Percentiles rank a stretch among this genome's conserved stretches.
Conservation (phyloP, 1,140 invertebrate genomes). For the Solen grandis region DNA sequence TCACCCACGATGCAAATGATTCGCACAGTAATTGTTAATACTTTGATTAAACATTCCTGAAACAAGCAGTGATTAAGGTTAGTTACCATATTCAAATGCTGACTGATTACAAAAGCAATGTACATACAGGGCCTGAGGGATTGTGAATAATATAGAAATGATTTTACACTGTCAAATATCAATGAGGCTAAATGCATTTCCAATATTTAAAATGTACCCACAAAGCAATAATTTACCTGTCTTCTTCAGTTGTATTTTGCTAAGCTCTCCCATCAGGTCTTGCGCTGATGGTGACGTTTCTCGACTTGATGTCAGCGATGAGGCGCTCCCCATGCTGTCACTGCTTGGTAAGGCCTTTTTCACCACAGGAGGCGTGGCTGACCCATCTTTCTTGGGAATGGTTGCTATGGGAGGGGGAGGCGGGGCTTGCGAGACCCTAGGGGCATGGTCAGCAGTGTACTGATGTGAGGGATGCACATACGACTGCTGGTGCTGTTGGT, state of each 20-base stretch:
- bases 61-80: no score
- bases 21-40: no score
- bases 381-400: constrained; percentile 36
- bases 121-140: no score
- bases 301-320: neutral
- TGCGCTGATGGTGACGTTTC: neutral
- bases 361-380: neutral
- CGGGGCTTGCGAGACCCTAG: constrained; percentile 1
- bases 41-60: no score
- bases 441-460: no score
- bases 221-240: constrained; percentile 33
- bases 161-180: no score
- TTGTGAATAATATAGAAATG: no score
- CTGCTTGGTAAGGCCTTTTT: neutral
- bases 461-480: neutral
- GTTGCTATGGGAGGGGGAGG: constrained; percentile 37
- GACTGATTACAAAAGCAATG: no score
- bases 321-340: neutral
- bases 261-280: constrained; percentile 23
- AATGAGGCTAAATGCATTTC: no score
- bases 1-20: no score
- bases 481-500: constrained; percentile 6
- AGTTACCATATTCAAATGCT: no score
- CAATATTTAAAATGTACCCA: no score
- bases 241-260: constrained; percentile 46